Evolutionary conservation across 2,888 invertebrate species (phyloP).

Genomic region (Acleris sparsana): DNA sequence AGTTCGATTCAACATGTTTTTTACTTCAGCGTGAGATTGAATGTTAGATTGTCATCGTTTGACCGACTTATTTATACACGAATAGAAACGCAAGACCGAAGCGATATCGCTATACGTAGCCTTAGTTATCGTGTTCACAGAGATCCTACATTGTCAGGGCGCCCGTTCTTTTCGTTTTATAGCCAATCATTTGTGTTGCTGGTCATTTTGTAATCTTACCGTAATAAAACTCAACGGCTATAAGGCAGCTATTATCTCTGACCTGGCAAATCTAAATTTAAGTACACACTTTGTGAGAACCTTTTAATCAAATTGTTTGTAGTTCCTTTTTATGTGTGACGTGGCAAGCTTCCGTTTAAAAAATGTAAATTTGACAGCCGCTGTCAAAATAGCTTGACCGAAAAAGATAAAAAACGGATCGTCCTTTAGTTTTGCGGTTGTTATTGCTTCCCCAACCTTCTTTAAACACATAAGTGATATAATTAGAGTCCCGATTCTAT

Average conservation of each 20-base stretch:
- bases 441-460: slow-evolving; percentile 75
- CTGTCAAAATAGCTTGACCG: slow-evolving; percentile 43
- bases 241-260: slow-evolving; percentile 62
- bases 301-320: slow-evolving; percentile 41
- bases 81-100: too few species aligned
- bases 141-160: slow-evolving; percentile 59
- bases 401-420: slow-evolving; percentile 42
- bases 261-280: slow-evolving; percentile 51
- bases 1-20: too few species aligned
- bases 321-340: slow-evolving; percentile 18
- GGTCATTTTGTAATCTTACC: slow-evolving; percentile 71
- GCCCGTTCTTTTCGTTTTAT: slow-evolving; percentile 64
- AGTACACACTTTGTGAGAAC: slow-evolving; percentile 43
- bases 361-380: slow-evolving; percentile 45
- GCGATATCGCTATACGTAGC: neutral
- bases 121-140: slow-evolving; percentile 6
- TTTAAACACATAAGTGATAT: slow-evolving; percentile 84
- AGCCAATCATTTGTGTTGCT: slow-evolving; percentile 69
- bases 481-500: slow-evolving; percentile 81
- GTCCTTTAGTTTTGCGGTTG: slow-evolving; percentile 64
- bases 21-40: too few species aligned
- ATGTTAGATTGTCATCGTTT: too few species aligned
- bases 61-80: too few species aligned
- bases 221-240: slow-evolving; percentile 72
- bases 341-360: slow-evolving; percentile 42